Evolutionary conservation across 1,140 invertebrate species (phyloP), one percentile per base, ranked within the genome.

Genomic region (Amyelois transitella): DNA sequence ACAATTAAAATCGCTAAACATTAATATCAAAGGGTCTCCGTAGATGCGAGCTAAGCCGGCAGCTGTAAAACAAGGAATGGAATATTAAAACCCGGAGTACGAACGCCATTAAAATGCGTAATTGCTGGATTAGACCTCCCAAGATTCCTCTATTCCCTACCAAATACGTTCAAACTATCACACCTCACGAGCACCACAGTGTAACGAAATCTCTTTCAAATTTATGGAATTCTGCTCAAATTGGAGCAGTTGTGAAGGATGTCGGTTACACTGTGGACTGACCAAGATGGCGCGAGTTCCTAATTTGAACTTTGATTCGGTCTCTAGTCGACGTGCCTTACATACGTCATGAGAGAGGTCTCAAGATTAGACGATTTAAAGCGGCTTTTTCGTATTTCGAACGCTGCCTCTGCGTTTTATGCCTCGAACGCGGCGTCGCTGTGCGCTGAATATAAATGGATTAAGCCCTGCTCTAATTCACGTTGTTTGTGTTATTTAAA

Each of bases 21-120:
- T 77, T 73, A 76, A 78, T 76, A 72, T 72, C 69, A 63, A 66
- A 66, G 70, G 68, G 59, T 51, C 57, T 21, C 43, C 56, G 53
- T 57, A 54, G 44, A 45, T 45, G 55, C 49, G 53, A 72, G 64
- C 69, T 80, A 69, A 81, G 69, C 76, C 68, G 52, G 55, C 59
- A 65, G 72, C 72, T 70, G 72, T 81, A 81, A 78, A 86, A 85
- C 83, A 77, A 81, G 81, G 78, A 79, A 63, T 51, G 60, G 83
- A 87, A 87, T 87, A 87, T 87, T 87, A 87, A 87, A 87, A 87
- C 69, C 76, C 62, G 45, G 49, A 32, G 58, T 55, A 65, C 62
- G 69, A 67, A 84, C 76, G 80, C 79, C 78, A 85, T 87, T 85
- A 87, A 85, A 87, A 85, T 87, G 72, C 77, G 77, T 85, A 87